Conservation (phyloP, 1,140 invertebrate genomes). For the Manduca sexta region DNA sequence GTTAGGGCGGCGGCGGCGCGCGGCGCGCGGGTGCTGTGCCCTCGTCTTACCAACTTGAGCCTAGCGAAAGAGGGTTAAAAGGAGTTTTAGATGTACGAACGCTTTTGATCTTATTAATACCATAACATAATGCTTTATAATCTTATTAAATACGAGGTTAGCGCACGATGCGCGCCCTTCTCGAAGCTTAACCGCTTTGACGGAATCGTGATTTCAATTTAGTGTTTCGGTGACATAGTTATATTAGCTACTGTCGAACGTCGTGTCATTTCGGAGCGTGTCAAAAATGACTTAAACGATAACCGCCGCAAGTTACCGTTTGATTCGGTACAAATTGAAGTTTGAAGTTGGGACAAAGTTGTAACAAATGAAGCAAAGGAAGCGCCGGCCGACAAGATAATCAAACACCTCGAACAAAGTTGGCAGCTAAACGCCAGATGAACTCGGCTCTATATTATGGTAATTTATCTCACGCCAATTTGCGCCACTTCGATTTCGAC, state of each 20-base stretch:
- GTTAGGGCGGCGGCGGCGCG: slow-evolving; percentile 28
- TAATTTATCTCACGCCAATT: slow-evolving; percentile 51
- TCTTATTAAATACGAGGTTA: slow-evolving; percentile 80
- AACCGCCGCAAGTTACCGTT: no score
- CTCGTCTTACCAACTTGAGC: slow-evolving; percentile 43
- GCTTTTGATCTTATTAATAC: slow-evolving; percentile 78
- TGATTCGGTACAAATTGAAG: slow-evolving; percentile 33
- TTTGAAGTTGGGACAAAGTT: slow-evolving; percentile 25
- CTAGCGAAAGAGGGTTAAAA: slow-evolving; percentile 63
- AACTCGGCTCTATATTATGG: slow-evolving; percentile 45
- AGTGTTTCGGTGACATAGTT: slow-evolving; percentile 60
- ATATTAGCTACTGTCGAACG: neutral
- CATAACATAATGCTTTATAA: slow-evolving; percentile 80
- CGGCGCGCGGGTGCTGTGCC: slow-evolving; percentile 17
- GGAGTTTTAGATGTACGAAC: slow-evolving; percentile 67
- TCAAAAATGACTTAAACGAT: no score
- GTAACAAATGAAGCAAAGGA: slow-evolving; percentile 41
- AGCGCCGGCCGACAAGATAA: slow-evolving; percentile 32
- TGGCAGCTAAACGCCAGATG: slow-evolving; percentile 48
- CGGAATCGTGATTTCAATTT: slow-evolving; percentile 75
- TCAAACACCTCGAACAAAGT: slow-evolving; percentile 35
- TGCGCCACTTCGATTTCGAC: slow-evolving; percentile 34
- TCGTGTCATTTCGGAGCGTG: no score
- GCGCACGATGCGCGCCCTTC: slow-evolving; percentile 55
- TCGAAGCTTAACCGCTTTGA: slow-evolving; percentile 60